Evolutionary conservation across 2,113 vertebrate species (phyloP).

Genomic region (Todiramphus chloris): DNA sequence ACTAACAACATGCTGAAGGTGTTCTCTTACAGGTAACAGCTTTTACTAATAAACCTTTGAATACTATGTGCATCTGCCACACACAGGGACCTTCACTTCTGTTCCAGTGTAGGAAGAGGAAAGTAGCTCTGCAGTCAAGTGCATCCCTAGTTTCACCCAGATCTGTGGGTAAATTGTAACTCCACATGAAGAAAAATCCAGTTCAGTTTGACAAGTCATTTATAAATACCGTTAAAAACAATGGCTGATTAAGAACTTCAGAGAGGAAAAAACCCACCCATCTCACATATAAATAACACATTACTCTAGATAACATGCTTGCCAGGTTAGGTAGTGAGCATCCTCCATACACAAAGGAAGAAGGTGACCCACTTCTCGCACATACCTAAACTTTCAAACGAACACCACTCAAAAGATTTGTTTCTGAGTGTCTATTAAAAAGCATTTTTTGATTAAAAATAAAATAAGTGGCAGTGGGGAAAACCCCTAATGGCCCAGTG

Average conservation of each 20-base stretch:
- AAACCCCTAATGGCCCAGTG: background rate
- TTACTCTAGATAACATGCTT: background rate
- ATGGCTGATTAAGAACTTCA: rapidly evolving
- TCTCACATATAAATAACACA: background rate
- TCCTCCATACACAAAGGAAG: background rate
- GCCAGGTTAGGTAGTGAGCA: background rate
- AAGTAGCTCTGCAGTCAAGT: background rate
- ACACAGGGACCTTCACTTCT: background rate
- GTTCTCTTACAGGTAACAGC: background rate
- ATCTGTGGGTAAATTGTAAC: background rate
- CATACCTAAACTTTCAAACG: background rate
- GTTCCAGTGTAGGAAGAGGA: background rate
- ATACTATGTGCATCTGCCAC: background rate
- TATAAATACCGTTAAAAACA: background rate
- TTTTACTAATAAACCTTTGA: background rate
- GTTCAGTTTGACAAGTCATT: background rate
- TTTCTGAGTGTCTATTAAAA: background rate
- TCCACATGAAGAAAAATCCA: background rate
- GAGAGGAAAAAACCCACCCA: rapidly evolving
- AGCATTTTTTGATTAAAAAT: background rate
- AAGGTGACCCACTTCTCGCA: background rate
- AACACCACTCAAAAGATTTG: background rate
- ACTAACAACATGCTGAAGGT: background rate
- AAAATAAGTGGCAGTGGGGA: background rate
- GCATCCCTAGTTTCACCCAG: background rate